A percentile compares a stretch with the other conserved stretches of the same genome.
These are phyloP conservation scores for Drosophila prostipennis DNA, from an alignment of 2,888 invertebrate species.

Conservation along the genomic window DNA sequence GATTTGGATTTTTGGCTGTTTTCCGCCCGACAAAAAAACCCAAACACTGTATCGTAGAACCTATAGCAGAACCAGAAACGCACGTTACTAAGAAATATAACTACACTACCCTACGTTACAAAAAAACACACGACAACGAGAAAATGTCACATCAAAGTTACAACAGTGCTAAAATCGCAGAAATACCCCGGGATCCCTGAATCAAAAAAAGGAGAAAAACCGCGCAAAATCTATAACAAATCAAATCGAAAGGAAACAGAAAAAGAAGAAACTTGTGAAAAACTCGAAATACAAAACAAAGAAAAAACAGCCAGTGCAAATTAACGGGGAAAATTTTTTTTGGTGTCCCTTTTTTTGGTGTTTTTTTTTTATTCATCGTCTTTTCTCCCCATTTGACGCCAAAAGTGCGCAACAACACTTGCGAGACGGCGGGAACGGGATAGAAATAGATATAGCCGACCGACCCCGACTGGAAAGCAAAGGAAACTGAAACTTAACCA, in stretches of 20 bases:
- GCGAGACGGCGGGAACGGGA: slow-evolving; percentile 10
- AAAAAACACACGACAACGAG: background rate
- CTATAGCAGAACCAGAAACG: slow-evolving; percentile 2
- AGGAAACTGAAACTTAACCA: slow-evolving; percentile 16
- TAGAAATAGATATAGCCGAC: slow-evolving; percentile 5
- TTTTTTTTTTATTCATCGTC: slow-evolving; percentile 9
- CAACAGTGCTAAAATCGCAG: slow-evolving; percentile 4
- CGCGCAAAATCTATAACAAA: background rate
- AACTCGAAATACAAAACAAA: background rate
- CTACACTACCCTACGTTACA: background rate
- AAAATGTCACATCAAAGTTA: slow-evolving; percentile 12
- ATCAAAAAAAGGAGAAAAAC: background rate
- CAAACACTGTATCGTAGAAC: slow-evolving; percentile 7
- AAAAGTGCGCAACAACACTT: slow-evolving; percentile 36
- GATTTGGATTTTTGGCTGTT: slow-evolving; percentile 64
- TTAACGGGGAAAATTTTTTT: slow-evolving; percentile 33
- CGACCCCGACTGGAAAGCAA: background rate
- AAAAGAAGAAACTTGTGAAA: slow-evolving; percentile 5
- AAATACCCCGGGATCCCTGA: slow-evolving; percentile 1
- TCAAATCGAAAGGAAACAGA: background rate
- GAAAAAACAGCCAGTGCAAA: slow-evolving; percentile 14
- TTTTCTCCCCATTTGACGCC: slow-evolving; percentile 22
- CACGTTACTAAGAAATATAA: background rate
- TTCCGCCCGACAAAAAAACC: slow-evolving; percentile 52
- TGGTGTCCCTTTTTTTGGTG: slow-evolving; percentile 47